A percentile compares a stretch with the other conserved stretches of the same genome.
phyloP scores from a whole-genome alignment of 2,113 vertebrate species.

The Agelaius tricolor region DNA sequence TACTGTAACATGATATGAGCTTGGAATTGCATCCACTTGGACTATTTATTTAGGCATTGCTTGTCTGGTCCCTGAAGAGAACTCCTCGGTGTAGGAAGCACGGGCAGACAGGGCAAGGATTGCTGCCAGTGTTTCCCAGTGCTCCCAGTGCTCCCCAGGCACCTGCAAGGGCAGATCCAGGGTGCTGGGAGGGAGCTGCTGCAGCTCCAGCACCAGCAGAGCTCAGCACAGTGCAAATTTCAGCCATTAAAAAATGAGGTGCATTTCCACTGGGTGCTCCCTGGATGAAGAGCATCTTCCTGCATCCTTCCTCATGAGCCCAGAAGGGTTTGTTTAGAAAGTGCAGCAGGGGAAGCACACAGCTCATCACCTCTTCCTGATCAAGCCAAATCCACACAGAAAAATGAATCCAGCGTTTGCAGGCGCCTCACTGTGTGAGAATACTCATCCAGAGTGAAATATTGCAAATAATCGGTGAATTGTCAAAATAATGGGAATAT shows the following conservation, averaged over 20 bases:
- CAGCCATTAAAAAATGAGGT: not conserved
- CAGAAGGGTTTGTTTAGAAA: not conserved
- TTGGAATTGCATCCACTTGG: conserved; percentile 20
- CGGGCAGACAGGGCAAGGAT: not conserved
- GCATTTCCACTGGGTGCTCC: not conserved
- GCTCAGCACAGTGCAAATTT: not conserved
- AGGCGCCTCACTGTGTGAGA: not conserved
- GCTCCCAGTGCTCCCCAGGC: not conserved
- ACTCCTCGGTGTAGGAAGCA: not conserved
- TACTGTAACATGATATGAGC: conserved; percentile 32
- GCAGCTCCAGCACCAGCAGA: not conserved
- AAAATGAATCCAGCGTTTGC: not conserved
- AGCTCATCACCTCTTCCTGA: not conserved
- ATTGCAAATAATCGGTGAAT: not conserved
- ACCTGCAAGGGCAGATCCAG: not conserved
- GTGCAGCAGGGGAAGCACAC: not conserved
- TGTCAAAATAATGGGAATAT: conserved; percentile 28
- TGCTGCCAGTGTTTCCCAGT: not conserved
- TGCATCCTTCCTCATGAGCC: not conserved
- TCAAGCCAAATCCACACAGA: not conserved
- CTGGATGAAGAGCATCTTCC: not conserved
- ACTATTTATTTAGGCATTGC: not conserved
- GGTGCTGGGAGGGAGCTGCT: not conserved
- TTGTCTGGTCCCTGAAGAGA: not conserved
- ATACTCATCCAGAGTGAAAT: not conserved